phyloP scores from a whole-genome alignment of 2,888 invertebrate genomes.

The Alviniconcha strummeri region DNA sequence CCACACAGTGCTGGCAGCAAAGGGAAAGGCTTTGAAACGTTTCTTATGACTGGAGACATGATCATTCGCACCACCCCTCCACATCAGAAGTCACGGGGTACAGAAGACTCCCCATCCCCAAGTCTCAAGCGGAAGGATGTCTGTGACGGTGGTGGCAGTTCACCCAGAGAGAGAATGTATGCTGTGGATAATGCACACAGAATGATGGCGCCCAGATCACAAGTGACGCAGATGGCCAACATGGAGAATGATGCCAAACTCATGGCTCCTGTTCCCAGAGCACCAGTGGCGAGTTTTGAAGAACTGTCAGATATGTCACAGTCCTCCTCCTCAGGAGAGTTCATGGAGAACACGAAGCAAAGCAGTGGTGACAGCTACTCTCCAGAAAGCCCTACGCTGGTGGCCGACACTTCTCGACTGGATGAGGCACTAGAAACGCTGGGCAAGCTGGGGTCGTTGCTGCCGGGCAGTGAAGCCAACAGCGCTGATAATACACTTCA shows the following conservation, averaged over 20 bases:
- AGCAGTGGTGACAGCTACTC: constrained; percentile 18
- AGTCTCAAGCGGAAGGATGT: constrained; percentile 27
- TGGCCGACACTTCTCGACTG: constrained; percentile 31
- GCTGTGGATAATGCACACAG: constrained; percentile 21
- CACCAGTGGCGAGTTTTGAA: constrained; percentile 49
- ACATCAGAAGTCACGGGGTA: constrained; percentile 50
- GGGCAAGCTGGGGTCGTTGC: constrained; percentile 30
- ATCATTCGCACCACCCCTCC: constrained; percentile 88
- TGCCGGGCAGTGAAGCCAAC: constrained; percentile 31
- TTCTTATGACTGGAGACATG: constrained; percentile 98
- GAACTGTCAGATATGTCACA: constrained; percentile 50
- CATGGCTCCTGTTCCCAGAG: constrained; percentile 38
- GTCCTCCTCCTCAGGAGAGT: constrained; percentile 41
- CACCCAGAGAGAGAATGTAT: constrained; percentile 30
- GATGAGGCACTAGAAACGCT: constrained; percentile 37
- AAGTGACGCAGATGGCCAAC: constrained; percentile 25
- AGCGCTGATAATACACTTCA: constrained; percentile 38
- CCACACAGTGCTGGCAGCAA: constrained; percentile 42
- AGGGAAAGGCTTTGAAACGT: constrained; percentile 75
- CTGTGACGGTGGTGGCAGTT: constrained; percentile 12
- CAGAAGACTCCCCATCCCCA: constrained; percentile 20
- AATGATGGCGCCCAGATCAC: constrained; percentile 4
- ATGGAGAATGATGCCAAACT: constrained; percentile 33
- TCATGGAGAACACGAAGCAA: constrained; percentile 12
- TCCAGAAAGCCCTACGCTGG: constrained; percentile 3